Base-by-base conservation (phyloP, 2,888 invertebrate species). In the Drosophila testacea region DNA sequence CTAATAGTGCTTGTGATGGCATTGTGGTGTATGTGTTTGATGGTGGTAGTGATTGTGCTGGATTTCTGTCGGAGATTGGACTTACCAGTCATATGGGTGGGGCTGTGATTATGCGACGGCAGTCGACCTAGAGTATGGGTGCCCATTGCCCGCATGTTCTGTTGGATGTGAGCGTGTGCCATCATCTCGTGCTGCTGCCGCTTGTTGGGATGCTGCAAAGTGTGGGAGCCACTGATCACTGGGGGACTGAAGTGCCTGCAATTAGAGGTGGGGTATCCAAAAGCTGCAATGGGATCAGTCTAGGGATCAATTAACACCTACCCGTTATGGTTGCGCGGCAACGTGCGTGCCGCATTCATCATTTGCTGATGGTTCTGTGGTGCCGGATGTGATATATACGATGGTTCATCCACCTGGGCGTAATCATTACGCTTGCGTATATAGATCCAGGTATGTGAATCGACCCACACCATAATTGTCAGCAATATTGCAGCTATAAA, bases 401-500 rank as follows among this genome's bases (percentile, higher is more conserved):
- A 97, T 72, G 96, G 96, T 92, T 97, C 97, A 92, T 97, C 97
- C 79, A 96, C 96, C 92, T 96, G 96, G 69, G 95, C 95, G 88
- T 96, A 96, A 91, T 95, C 95, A 54, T 94, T 93, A 95, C 98
- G 96, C 96, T 93, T 97, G 90, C 97, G 95, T 79, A 98, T 98
- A 91, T 98, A 98, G 91, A 98, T 98, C 98, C 98, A 98, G 7
- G 98, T 98, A 90, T 98, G 98, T 4, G 98, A 98, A 91, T 98
- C 98, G 59, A 98, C 96, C 94, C 98, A 97, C 55, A 98, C 98
- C 83, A 98, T 95, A 34, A 98, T 95, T 0, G 98, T 98, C 92
- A 98, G 96, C 83, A 98, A 94, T 77, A 98, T 94, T 10, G 98
- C 98, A 36, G 98, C 96, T 41, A 96, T 95, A 41, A 97, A 95